phyloP scores from a whole-genome alignment of 1,140 invertebrate species.

The Daktulosphaira vitifoliae region DNA sequence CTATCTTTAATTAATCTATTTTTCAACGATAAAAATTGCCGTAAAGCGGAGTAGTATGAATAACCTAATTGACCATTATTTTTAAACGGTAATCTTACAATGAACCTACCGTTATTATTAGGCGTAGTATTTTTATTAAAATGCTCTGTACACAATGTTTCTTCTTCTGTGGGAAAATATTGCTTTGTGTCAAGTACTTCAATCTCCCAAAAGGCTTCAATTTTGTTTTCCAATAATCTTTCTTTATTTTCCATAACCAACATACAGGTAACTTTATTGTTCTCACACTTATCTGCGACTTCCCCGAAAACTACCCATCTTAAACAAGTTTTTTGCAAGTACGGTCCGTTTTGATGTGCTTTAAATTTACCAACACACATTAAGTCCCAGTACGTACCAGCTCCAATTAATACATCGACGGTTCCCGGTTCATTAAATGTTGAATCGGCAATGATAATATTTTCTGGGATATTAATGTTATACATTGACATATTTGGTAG shows the following conservation, averaged over 20 bases:
- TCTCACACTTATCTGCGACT: background rate
- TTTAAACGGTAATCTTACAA: too few species aligned
- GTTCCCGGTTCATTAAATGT: background rate
- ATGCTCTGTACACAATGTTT: background rate
- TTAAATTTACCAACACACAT: background rate
- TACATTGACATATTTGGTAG: background rate
- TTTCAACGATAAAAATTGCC: too few species aligned
- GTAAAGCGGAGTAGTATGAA: too few species aligned
- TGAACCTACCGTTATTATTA: too few species aligned
- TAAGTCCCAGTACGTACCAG: background rate
- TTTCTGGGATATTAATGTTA: background rate
- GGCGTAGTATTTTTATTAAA: too few species aligned
- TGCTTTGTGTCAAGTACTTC: background rate
- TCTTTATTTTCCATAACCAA: background rate
- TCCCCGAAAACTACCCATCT: background rate
- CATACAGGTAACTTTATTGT: too few species aligned
- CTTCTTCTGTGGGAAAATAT: background rate
- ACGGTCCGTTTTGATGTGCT: background rate
- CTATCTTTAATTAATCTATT: too few species aligned
- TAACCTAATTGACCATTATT: too few species aligned
- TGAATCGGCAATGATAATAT: background rate
- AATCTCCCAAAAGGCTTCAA: background rate
- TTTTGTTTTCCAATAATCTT: background rate
- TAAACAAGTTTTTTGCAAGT: background rate
- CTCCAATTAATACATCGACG: slow-evolving; percentile 4